phyloP scores from a whole-genome alignment of 2,888 invertebrate genomes.

The Leucophora obtusa region DNA sequence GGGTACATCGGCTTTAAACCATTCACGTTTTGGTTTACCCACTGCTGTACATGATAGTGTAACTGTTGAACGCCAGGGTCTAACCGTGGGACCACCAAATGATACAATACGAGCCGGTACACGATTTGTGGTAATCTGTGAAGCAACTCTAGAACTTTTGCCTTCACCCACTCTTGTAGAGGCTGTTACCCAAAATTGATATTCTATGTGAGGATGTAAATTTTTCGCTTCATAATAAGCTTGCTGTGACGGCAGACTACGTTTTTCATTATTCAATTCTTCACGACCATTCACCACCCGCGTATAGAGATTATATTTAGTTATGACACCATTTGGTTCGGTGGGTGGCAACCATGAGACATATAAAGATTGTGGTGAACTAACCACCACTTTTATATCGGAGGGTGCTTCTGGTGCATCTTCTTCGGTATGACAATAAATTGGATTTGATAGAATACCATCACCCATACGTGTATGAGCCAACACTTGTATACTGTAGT shows the following conservation, averaged over 20 bases:
- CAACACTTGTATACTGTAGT: constrained; percentile 89
- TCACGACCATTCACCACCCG: constrained; percentile 84
- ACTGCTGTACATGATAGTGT: constrained; percentile 84
- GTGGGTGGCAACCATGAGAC: constrained; percentile 88
- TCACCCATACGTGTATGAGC: constrained; percentile 89
- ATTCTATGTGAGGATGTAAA: constrained; percentile 84
- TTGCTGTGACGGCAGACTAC: constrained; percentile 83
- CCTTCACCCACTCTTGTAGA: constrained; percentile 89
- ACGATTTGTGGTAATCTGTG: constrained; percentile 83
- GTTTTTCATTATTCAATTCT: constrained; percentile 84
- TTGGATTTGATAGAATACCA: constrained; percentile 83
- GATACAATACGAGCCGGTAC: constrained; percentile 86
- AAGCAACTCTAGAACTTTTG: constrained; percentile 84
- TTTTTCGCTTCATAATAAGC: constrained; percentile 84
- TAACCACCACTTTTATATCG: constrained; percentile 88
- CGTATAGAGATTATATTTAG: constrained; percentile 86
- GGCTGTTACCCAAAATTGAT: constrained; percentile 89
- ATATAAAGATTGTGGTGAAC: constrained; percentile 85
- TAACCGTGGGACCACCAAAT: constrained; percentile 83
- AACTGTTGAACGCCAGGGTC: constrained; percentile 84
- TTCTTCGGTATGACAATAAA: constrained; percentile 88
- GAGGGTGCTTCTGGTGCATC: constrained; percentile 90
- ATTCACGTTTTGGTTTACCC: constrained; percentile 83
- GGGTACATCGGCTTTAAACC: constrained; percentile 82
- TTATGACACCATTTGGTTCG: constrained; percentile 87